A percentile compares a stretch with the other conserved stretches of the same genome.
phyloP scores from a whole-genome alignment of 23 tunicate genomes.

The Corella eumyota region DNA sequence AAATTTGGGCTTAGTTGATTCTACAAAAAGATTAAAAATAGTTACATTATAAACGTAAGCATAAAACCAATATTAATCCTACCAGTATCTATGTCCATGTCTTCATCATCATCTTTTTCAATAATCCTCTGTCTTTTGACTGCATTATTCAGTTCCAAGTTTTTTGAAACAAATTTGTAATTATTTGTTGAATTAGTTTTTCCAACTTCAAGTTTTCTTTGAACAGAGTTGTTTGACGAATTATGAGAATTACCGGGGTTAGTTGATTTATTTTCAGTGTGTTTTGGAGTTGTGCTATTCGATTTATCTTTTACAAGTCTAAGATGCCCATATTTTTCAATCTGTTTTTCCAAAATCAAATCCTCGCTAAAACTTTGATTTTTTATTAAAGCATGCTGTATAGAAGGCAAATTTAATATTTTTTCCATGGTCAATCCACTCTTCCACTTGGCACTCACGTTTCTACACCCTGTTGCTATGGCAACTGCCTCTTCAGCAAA shows the following conservation, averaged over 20 bases:
- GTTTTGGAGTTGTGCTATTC: too few species aligned
- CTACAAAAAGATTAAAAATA: neutral
- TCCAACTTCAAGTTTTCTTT: too few species aligned
- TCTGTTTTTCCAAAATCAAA: neutral
- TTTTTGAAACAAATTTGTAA: too few species aligned
- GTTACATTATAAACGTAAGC: neutral
- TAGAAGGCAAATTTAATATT: slow-evolving; percentile 1
- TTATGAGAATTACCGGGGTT: neutral
- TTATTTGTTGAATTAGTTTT: too few species aligned
- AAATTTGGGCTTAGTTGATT: neutral
- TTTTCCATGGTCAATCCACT: slow-evolving; percentile 1
- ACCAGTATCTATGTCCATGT: neutral
- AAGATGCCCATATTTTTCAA: too few species aligned
- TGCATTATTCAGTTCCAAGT: too few species aligned
- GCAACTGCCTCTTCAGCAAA: slow-evolving; percentile 1
- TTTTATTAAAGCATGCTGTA: slow-evolving; percentile 1
- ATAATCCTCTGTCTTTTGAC: too few species aligned
- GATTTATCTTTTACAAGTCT: too few species aligned
- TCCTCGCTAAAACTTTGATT: neutral
- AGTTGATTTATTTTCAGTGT: neutral
- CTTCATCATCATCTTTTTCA: too few species aligned
- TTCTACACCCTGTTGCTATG: slow-evolving; percentile 6
- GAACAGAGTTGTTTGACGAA: neutral
- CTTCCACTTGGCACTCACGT: neutral
- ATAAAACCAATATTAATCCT: neutral